Evolutionary conservation across 1,140 invertebrate genomes (phyloP).

Genomic region (Orius laevigatus): DNA sequence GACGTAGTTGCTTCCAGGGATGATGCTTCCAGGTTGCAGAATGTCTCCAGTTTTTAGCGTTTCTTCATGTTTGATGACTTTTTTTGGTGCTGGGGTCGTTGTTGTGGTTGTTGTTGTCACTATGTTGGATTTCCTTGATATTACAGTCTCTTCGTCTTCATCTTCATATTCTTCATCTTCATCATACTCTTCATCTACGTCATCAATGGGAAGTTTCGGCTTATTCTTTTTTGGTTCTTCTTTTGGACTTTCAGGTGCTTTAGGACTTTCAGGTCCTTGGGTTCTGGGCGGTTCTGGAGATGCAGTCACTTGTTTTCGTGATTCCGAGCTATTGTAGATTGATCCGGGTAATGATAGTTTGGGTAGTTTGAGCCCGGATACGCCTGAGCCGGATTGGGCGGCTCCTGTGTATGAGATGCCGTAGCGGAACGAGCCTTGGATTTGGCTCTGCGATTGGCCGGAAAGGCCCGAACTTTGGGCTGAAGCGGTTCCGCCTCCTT

Average conservation of each 20-base stretch:
- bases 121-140: not conserved
- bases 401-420: constrained; percentile 64
- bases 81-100: constrained; percentile 7
- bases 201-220: constrained; percentile 16
- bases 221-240: constrained; percentile 1
- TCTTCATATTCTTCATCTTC: constrained; percentile 34
- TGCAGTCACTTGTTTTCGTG: not conserved
- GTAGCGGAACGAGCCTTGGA: constrained; percentile 56
- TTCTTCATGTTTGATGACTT: constrained; percentile 24
- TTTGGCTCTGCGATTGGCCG: constrained; percentile 62
- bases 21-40: constrained; percentile 40
- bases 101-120: constrained; percentile 5
- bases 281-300: not conserved
- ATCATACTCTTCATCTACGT: constrained; percentile 29
- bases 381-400: constrained; percentile 61
- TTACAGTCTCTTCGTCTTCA: constrained; percentile 31
- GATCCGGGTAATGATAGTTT: constrained; percentile 12
- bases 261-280: not conserved
- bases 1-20: constrained; percentile 41
- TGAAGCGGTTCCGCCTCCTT: constrained; percentile 55
- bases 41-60: constrained; percentile 29
- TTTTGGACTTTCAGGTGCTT: not conserved
- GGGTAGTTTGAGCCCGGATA: constrained; percentile 20
- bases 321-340: constrained; percentile 1
- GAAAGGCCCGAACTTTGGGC: constrained; percentile 53